Evolutionary conservation across 2,888 invertebrate genomes (phyloP), one percentile per base, ranked within the genome.

Genomic region (Amiota communis): DNA sequence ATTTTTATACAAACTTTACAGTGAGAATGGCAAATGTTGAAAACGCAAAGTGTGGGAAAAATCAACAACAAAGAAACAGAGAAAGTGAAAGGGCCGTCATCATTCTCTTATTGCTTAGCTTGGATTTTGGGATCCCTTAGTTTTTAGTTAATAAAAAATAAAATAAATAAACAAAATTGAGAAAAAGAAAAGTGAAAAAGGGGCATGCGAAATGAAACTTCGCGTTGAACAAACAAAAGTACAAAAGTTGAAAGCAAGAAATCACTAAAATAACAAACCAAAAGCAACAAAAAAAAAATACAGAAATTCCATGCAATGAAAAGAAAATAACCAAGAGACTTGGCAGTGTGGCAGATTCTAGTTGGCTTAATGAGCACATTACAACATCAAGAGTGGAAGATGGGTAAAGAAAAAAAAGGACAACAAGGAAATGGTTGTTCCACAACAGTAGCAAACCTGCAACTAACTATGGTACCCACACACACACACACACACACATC

Each of bases 1-100:
- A 87, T 85, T 85, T 59, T 59, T 59, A 12, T 82, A 84, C 82
- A 80, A 85, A 85, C 82, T 84, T 79, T 17, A 12, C 68, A 78
- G 78, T 80, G 78, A 82, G 84, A 84, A 84, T 84, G 79, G 81
- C 78, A 76, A 77, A 72, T 71, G 23, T 23, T 23, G 23, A 36
- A 36, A 36, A 2, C 36, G 47, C 56, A 65, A 72, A 47, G 59
- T 49, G 17, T 49, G 17, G 53, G 61, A 23, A 69, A 15, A n/a
- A 36, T 23, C 20, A 15, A 56, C 36, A 69, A 15, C 11, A 23
- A 36, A n/a, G 17, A 53, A 53, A 23, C n/a, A 17, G 51, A 47
- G n/a, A 49, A 17, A 77, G 77, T 67, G 70, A 70, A 80, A 74
- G 36, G 36, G 8, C 36, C 36, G 6, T 4, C 73, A 73, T 74